Base-by-base conservation (phyloP, 2,113 vertebrate species). In the Amazona vittata region DNA sequence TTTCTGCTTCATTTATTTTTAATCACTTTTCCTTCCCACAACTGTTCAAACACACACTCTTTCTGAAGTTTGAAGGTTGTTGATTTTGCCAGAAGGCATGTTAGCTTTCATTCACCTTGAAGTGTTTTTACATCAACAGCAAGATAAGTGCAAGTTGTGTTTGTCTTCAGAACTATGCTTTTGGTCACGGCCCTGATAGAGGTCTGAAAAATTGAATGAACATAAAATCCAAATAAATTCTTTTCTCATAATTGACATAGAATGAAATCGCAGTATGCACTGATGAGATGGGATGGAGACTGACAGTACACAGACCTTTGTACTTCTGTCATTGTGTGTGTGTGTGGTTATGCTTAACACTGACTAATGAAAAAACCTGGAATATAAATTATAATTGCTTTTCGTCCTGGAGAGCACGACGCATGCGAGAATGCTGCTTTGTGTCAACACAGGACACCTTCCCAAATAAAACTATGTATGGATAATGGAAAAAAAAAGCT, bases 11-110 rank as follows among this genome's bases (percentile, higher is more conserved):
- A 5, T 46, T 50, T 69, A 6, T 65, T 83, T 86, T 46, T 68
- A 50, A 64, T 53, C 60, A 46, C 1, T 1, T 6, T 69, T 94
- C 15, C 22, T 78, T 87, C 43, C 35, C n/a, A 31, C 18, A 31
- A 46, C 65, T 50, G 41, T 78, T 94, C 73, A 75, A 94, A 86
- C 67, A 57, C 39, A 25, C 16, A 79, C 83, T 53, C n/a, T 37
- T 68, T 63, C 57, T 69, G 64, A 22, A 59, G 31, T 94, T 62
- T 71, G 80, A 69, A 62, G 41, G 19, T 49, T 89, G 93, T 69
- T 93, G 69, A 33, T 94, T 93, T 95, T 96, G 26, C 91, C 81
- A 70, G 47, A 53, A 93, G 80, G 71, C 35, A 16, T 76, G 59
- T 85, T 84, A 83, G 15, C 29, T 25, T 84, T 94, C 3, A 6